phyloP scores from a whole-genome alignment of 2,888 invertebrate species.

The Drosophila pseudotalamancana region DNA sequence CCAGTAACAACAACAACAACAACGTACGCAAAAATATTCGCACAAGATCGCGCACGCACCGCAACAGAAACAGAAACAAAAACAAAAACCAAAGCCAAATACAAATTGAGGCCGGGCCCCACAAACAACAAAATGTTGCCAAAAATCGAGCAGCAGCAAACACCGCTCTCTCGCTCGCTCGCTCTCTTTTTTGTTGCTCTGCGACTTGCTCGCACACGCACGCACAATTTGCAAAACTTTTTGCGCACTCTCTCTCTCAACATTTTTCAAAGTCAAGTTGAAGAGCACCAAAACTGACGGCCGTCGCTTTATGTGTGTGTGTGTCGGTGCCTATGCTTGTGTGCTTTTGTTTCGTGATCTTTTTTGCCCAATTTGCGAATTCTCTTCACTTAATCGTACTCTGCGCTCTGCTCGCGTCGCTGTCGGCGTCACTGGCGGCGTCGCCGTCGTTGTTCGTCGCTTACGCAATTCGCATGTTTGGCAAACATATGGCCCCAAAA shows the following conservation, averaged over 20 bases:
- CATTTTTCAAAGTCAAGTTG: conserved; percentile 78
- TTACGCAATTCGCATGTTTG: conserved; percentile 75
- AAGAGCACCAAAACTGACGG: conserved; percentile 56
- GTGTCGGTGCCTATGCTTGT: conserved; percentile 7
- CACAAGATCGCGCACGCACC: conserved; percentile 42
- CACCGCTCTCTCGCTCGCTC: not conserved
- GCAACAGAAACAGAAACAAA: conserved; percentile 10
- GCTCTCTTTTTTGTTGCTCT: not conserved
- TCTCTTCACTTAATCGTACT: conserved; percentile 48
- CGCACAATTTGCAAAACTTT: conserved; percentile 42
- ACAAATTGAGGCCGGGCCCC: conserved; percentile 30
- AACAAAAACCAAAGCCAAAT: conserved; percentile 4
- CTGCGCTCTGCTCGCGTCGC: conserved; percentile 12
- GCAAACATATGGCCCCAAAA: conserved; percentile 56
- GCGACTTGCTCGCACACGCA: conserved; percentile 21
- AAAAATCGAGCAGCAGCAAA: conserved; percentile 40
- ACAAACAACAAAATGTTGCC: conserved; percentile 60
- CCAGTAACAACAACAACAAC: conserved; percentile 20
- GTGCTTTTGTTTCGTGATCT: conserved; percentile 50
- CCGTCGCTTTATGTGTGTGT: conserved; percentile 6
- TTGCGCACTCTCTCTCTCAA: conserved; percentile 48
- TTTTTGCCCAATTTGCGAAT: conserved; percentile 58
- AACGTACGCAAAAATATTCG: conserved; percentile 23
- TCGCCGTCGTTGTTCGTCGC: conserved; percentile 22
- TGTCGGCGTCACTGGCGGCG: not conserved